phyloP scores from a whole-genome alignment of 2,113 vertebrate genomes.

The Perccottus glenii region DNA sequence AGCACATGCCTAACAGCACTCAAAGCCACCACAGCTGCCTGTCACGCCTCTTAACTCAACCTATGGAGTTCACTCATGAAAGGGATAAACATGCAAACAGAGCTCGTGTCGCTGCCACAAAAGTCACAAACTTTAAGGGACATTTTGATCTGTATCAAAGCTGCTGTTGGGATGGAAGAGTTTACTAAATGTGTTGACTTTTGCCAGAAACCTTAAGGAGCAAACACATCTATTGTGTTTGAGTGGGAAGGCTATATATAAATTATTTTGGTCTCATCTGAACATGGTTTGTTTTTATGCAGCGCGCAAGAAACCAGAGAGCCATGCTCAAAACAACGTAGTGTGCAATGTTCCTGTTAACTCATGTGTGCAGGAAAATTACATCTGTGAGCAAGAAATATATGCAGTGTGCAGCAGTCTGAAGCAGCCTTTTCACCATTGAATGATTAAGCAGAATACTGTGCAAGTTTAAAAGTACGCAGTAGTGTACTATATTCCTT shows the following conservation, averaged over 20 bases:
- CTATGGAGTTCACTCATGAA: slow-evolving; percentile 53
- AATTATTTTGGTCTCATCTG: not conserved
- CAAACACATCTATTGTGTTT: not conserved
- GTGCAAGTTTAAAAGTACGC: too few relatives aligned
- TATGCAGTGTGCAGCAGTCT: too few relatives aligned
- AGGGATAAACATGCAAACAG: slow-evolving; percentile 49
- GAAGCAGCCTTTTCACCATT: too few relatives aligned
- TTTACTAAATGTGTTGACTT: not conserved
- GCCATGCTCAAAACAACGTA: too few relatives aligned
- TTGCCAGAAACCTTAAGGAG: not conserved
- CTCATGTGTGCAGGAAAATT: too few relatives aligned
- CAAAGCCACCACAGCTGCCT: slow-evolving; percentile 61
- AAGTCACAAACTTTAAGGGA: slow-evolving; percentile 23
- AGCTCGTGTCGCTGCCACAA: slow-evolving; percentile 10
- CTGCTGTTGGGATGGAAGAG: not conserved
- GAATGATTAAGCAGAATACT: too few relatives aligned
- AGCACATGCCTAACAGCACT: slow-evolving; percentile 62
- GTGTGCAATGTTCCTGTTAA: too few relatives aligned
- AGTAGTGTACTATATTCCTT: too few relatives aligned
- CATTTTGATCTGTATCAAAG: slow-evolving; percentile 18
- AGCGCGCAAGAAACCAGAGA: too few relatives aligned
- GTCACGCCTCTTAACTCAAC: slow-evolving; percentile 56
- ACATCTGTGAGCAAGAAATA: too few relatives aligned
- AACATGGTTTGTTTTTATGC: not conserved
- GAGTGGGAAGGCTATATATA: too few relatives aligned